Conservation (phyloP, 2,888 invertebrate species). For the Drosophila tanythrix region DNA sequence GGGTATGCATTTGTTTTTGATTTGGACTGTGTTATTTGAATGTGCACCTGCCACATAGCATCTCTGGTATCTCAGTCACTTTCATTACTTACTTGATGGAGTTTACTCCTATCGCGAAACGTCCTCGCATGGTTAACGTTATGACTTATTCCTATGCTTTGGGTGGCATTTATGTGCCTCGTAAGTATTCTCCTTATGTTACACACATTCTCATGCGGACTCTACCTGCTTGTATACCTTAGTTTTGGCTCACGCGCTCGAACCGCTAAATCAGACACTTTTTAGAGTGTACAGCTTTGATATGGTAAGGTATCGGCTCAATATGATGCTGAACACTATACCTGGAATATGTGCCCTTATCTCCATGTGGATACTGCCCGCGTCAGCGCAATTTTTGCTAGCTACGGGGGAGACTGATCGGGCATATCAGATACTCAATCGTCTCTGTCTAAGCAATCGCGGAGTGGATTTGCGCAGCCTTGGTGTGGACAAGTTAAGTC, state of each 20-base stretch:
- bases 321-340: conserved; percentile 6
- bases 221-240: rapidly evolving
- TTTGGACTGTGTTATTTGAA: not conserved
- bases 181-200: conserved; percentile 20
- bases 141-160: conserved; percentile 14
- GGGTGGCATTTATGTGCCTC: conserved; percentile 29
- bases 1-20: conserved; percentile 14
- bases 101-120: conserved; percentile 14
- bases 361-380: conserved; percentile 25
- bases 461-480: conserved; percentile 22
- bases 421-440: conserved; percentile 40
- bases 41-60: conserved; percentile 16
- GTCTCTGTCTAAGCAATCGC: conserved; percentile 33
- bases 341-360: conserved; percentile 18
- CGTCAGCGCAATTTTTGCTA: conserved; percentile 49
- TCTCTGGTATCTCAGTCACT: conserved; percentile 16
- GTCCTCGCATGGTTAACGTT: conserved; percentile 34
- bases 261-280: conserved; percentile 2
- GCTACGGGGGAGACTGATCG: not conserved
- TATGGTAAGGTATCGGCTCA: conserved; percentile 40
- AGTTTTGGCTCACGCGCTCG: conserved; percentile 17
- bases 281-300: not conserved
- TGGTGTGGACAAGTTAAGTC: conserved; percentile 28
- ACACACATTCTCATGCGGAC: not conserved
- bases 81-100: conserved; percentile 47